These are phyloP conservation scores for Agrochola circellaris DNA, from an alignment of 2,888 invertebrate species.

Conservation along the genomic window DNA sequence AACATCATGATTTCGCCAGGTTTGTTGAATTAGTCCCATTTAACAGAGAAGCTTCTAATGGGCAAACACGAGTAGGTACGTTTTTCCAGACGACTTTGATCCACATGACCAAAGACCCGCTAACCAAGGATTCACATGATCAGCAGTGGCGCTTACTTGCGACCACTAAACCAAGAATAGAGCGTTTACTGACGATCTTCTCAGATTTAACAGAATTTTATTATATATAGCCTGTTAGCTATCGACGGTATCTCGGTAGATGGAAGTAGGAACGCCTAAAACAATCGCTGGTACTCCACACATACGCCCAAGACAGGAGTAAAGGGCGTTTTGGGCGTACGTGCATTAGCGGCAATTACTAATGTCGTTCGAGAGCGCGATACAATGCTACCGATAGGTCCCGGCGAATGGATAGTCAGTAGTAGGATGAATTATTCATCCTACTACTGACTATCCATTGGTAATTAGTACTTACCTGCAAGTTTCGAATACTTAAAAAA, in stretches of 20 bases:
- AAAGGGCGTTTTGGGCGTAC: no score
- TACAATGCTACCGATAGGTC: not conserved
- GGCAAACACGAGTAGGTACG: not conserved
- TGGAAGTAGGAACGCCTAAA: not conserved
- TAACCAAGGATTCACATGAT: not conserved
- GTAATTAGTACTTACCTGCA: not conserved
- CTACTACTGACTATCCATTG: not conserved
- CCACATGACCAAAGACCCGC: not conserved
- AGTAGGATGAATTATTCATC: no score
- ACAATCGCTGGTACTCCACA: not conserved
- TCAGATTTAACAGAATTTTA: not conserved
- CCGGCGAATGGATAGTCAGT: no score
- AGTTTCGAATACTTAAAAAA: constrained; percentile 1
- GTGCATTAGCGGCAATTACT: not conserved
- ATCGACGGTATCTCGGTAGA: not conserved
- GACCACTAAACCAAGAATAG: not conserved
- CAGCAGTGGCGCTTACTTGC: not conserved
- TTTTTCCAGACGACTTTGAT: not conserved
- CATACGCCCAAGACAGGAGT: no score
- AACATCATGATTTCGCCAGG: not conserved
- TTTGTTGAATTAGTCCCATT: not conserved
- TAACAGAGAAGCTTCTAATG: not conserved
- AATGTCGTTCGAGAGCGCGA: not conserved
- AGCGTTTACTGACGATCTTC: not conserved
- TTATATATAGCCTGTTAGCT: no score